phyloP scores from a whole-genome alignment of 2,113 vertebrate species.

The Recurvirostra avosetta region DNA sequence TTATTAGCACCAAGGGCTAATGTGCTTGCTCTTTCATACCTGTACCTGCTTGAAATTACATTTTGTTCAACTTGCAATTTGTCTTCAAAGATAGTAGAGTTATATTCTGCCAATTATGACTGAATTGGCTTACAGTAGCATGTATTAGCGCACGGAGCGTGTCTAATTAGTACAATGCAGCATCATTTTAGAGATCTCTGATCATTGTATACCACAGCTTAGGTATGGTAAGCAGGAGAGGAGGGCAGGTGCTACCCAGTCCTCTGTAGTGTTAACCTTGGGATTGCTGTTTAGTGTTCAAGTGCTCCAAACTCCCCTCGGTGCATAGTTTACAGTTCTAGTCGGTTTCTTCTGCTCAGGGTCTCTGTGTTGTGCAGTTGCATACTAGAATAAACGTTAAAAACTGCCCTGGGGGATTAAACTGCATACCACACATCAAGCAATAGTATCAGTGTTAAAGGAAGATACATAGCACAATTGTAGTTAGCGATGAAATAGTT shows the following conservation, averaged over 20 bases:
- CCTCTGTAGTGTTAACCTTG: not conserved
- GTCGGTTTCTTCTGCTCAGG: not conserved
- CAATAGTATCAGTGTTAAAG: not conserved
- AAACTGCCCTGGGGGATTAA: not conserved
- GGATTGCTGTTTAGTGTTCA: not conserved
- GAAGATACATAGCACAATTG: not conserved
- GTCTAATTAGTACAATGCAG: not conserved
- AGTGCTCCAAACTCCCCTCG: not conserved
- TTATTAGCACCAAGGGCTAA: not conserved
- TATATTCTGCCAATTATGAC: not conserved
- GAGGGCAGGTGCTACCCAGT: not conserved
- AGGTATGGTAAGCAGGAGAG: not conserved
- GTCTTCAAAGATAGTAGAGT: not conserved
- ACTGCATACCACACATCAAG: not conserved
- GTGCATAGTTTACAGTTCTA: not conserved
- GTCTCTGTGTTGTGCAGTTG: not conserved
- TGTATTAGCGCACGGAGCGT: not conserved
- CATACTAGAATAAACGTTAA: not conserved
- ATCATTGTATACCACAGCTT: not conserved
- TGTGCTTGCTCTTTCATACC: not conserved
- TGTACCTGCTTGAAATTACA: not conserved
- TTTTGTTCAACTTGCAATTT: constrained; percentile 33
- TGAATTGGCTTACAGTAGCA: not conserved
- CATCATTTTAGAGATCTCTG: not conserved
- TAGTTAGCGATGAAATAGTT: not conserved